phyloP scores from a whole-genome alignment of 2,113 vertebrate species.

The Ochotona princeps region DNA sequence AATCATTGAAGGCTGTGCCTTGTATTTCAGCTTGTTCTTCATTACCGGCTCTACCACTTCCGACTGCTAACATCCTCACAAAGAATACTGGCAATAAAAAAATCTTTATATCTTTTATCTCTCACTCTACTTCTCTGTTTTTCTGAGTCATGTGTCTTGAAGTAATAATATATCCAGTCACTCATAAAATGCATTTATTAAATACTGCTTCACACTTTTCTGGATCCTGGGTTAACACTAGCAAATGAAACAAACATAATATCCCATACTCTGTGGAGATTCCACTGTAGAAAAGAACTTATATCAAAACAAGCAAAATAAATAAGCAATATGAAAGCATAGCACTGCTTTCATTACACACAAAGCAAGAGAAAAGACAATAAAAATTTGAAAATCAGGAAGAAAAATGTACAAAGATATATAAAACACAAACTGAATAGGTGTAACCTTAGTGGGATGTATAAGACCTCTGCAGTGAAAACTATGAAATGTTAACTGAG shows the following conservation, averaged over 20 bases:
- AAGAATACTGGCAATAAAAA: neutral
- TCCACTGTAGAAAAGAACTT: neutral
- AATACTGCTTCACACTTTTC: neutral
- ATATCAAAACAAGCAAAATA: neutral
- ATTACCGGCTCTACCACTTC: neutral
- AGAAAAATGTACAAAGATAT: neutral
- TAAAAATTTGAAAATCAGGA: neutral
- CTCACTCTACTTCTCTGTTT: neutral
- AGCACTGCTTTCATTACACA: neutral
- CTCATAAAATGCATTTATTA: neutral
- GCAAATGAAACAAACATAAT: neutral
- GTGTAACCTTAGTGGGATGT: neutral
- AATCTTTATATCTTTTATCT: neutral
- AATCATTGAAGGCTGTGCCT: neutral
- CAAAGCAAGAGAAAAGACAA: neutral
- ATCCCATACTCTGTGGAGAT: neutral
- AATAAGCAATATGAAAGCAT: neutral
- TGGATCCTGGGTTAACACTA: neutral
- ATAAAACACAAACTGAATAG: neutral
- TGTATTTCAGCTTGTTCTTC: neutral
- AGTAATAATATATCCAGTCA: neutral
- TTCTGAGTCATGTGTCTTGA: neutral
- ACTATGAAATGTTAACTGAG: neutral
- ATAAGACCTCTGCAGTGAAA: neutral
- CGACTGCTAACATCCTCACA: neutral